Base-by-base conservation (phyloP, 2,888 invertebrate genomes). In the Platycheirus rosarum region DNA sequence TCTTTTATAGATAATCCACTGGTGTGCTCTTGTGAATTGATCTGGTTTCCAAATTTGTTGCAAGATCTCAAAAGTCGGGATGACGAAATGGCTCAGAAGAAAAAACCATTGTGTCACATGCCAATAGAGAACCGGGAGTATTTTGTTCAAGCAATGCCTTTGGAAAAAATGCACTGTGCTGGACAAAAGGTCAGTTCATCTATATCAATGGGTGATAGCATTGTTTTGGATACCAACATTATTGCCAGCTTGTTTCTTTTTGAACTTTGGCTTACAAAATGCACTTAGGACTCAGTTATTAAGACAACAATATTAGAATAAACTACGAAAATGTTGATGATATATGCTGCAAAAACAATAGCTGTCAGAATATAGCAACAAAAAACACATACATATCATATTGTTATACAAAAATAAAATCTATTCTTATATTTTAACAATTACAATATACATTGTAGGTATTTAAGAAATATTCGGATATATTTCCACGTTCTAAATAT, bases 1-100 rank as follows among this genome's bases (percentile, higher is more conserved):
- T n/a, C n/a, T n/a, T n/a, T n/a, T n/a, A n/a, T n/a, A 97, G 97
- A 97, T 91, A 97, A 97, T 91, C 97, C 97, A 9, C 91, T 97
- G 86, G 92, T 94, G 77, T 97, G 97, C 89, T 95, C 96, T 87
- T 97, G 97, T 89, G 96, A 97, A 86, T 91, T 97, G 85, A 93
- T 94, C 60, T 97, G 97, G 97, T 96, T 97, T 90, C 94, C 95
- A 75, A 94, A 93, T 65, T 95, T 97, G 94, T 90, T 97, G 86
- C 93, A 94, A 79, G 94, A 94, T 76, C 92, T 96, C 20, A 93
- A 94, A 63, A 95, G 95, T 89, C 94, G 95, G 84, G 96, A 96
- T 87, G 96, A 96, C 89, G 96, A 96, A 89, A 94, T 95, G 94
- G 95, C 96, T 93, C 95, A 95, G 87, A 96, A 96, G 92, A 96